Conservation (phyloP, 2,113 vertebrate species). For the Agelaius tricolor region DNA sequence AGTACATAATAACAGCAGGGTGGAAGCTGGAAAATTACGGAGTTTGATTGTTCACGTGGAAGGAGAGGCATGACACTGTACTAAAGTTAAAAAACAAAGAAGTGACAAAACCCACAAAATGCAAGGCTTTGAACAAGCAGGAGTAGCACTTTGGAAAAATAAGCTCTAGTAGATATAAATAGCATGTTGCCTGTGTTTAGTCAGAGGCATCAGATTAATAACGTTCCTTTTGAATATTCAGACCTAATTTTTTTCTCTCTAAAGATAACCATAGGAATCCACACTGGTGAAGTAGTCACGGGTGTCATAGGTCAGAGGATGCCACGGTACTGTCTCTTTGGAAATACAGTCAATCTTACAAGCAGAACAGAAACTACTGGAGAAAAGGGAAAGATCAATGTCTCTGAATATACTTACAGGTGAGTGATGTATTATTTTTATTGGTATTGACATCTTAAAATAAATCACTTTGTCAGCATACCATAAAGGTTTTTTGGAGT, state of each 20-base stretch:
- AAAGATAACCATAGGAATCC: constrained; percentile 97
- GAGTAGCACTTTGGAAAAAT: not conserved
- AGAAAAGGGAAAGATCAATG: constrained; percentile 94
- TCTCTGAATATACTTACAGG: constrained; percentile 96
- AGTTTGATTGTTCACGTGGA: not conserved
- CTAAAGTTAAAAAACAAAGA: not conserved
- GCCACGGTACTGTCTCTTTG: constrained; percentile 98
- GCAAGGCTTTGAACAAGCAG: not conserved
- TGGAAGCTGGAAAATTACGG: not conserved
- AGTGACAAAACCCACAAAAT: not conserved
- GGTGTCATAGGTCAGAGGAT: constrained; percentile 98
- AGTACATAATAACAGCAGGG: not conserved
- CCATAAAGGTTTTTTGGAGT: not conserved
- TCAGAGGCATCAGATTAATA: not conserved
- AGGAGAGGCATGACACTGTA: not conserved
- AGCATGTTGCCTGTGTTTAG: not conserved
- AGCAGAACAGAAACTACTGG: constrained; percentile 98
- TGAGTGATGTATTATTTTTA: constrained; percentile 51
- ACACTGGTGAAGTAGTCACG: constrained; percentile 97
- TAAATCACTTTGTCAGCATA: not conserved
- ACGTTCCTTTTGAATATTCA: not conserved
- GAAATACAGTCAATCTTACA: constrained; percentile 97
- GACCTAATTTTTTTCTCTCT: constrained; percentile 5
- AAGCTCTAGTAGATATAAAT: not conserved
- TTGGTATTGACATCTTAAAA: not conserved